Evolutionary conservation across 2,888 invertebrate species (phyloP).

Genomic region (Mythimna lalbum): DNA sequence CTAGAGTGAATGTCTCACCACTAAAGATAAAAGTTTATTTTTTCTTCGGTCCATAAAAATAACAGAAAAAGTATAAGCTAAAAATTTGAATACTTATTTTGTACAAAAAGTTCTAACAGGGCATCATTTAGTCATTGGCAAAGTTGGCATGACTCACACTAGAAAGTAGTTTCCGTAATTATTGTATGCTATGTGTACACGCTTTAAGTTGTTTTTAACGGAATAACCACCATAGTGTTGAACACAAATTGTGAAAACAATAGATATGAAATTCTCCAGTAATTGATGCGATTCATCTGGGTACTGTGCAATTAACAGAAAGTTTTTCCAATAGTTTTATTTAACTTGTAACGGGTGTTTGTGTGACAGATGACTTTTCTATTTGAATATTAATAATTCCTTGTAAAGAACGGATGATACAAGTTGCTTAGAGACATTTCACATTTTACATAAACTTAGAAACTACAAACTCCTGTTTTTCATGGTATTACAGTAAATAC

Average conservation of each 20-base stretch:
- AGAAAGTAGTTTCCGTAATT: conserved; percentile 68
- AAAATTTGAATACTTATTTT: conserved; percentile 35
- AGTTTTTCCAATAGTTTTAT: conserved; percentile 15
- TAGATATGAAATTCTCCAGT: conserved; percentile 32
- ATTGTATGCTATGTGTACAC: conserved; percentile 58
- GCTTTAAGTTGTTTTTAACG: conserved; percentile 49
- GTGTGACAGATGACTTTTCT: conserved; percentile 9
- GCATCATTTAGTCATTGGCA: conserved; percentile 53
- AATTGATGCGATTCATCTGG: conserved; percentile 36
- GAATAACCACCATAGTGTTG: conserved; percentile 34
- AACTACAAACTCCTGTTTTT: not conserved
- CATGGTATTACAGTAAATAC: not conserved
- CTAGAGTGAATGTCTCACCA: conserved; percentile 29
- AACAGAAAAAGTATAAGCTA: conserved; percentile 15
- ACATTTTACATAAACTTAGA: not conserved
- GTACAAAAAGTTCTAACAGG: conserved; percentile 45
- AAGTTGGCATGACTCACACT: conserved; percentile 65
- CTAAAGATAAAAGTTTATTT: conserved; percentile 31
- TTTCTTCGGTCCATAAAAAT: conserved; percentile 13
- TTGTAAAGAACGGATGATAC: not conserved
- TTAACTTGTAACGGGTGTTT: conserved; percentile 18
- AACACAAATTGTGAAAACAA: conserved; percentile 42
- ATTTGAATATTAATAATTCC: conserved; percentile 1
- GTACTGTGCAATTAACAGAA: conserved; percentile 44
- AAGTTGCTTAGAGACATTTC: not conserved